A percentile compares a stretch with the other conserved stretches of the same genome.
Conservation (phyloP, 64 coral and sea anemone genomes). For the Stichodactyla mertensii region DNA sequence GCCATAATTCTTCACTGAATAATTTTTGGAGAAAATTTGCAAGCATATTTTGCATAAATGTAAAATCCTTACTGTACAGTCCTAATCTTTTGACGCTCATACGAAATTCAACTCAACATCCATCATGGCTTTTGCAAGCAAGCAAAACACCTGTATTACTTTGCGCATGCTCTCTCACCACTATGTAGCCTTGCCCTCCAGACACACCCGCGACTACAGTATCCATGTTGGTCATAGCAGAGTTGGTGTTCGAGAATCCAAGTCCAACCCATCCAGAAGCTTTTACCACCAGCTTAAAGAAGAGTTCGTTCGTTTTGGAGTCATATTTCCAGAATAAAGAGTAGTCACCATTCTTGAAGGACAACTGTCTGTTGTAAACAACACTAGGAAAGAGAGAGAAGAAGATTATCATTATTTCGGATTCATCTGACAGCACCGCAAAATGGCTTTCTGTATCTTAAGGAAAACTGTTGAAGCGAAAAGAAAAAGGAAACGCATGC, state of each 20-base stretch:
- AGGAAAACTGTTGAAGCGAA: too few relatives aligned
- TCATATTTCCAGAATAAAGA: neutral
- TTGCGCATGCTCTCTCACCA: neutral
- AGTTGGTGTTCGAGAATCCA: neutral
- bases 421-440: too few relatives aligned
- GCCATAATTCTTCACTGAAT: too few relatives aligned
- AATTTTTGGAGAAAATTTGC: too few relatives aligned
- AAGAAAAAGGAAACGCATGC: too few relatives aligned
- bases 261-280: conserved; percentile 1
- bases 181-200: neutral
- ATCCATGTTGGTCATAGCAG: neutral
- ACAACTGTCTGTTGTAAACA: neutral
- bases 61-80: too few relatives aligned
- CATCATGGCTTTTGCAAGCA: too few relatives aligned
- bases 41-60: too few relatives aligned
- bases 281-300: neutral
- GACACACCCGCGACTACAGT: neutral
- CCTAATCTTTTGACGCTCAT: too few relatives aligned
- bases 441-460: too few relatives aligned
- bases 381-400: neutral
- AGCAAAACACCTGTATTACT: too few relatives aligned
- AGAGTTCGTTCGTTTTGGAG: neutral
- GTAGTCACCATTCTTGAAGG: neutral
- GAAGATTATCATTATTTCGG: neutral
- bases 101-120: too few relatives aligned